Conservation (phyloP, 2,113 vertebrate genomes). For the Tamias sibiricus region DNA sequence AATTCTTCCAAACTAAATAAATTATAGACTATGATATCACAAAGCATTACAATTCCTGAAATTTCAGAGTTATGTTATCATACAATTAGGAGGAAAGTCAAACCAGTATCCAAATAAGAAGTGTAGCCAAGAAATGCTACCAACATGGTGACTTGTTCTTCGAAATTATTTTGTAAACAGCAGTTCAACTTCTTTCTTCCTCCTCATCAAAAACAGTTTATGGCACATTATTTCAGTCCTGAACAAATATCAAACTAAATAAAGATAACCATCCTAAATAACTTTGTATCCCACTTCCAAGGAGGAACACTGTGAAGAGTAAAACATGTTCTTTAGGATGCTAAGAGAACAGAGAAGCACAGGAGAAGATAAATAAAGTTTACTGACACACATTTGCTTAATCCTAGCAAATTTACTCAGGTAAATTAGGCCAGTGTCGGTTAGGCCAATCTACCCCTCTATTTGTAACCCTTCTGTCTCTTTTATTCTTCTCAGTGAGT, state of each 20-base stretch:
- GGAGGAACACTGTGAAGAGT: background rate
- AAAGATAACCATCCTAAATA: background rate
- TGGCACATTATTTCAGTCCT: background rate
- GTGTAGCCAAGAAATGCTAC: background rate
- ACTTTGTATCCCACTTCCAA: background rate
- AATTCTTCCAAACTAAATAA: constrained; percentile 25
- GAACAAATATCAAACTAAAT: background rate
- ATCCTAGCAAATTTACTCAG: background rate
- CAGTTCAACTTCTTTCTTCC: background rate
- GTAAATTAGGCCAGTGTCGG: background rate
- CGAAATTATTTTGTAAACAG: background rate
- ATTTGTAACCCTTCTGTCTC: background rate
- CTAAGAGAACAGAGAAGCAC: background rate
- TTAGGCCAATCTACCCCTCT: background rate
- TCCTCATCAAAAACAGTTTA: background rate
- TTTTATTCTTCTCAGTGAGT: background rate
- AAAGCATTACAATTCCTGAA: background rate
- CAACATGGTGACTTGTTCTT: background rate
- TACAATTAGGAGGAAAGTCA: background rate
- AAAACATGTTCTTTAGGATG: background rate
- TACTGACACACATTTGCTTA: background rate
- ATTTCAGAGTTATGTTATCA: background rate
- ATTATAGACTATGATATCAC: background rate
- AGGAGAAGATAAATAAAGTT: background rate
- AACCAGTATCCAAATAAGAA: background rate